A percentile compares a stretch with the other conserved stretches of the same genome.
Evolutionary conservation across 2,888 invertebrate species (phyloP).

Genomic region (Phasia obesa): DNA sequence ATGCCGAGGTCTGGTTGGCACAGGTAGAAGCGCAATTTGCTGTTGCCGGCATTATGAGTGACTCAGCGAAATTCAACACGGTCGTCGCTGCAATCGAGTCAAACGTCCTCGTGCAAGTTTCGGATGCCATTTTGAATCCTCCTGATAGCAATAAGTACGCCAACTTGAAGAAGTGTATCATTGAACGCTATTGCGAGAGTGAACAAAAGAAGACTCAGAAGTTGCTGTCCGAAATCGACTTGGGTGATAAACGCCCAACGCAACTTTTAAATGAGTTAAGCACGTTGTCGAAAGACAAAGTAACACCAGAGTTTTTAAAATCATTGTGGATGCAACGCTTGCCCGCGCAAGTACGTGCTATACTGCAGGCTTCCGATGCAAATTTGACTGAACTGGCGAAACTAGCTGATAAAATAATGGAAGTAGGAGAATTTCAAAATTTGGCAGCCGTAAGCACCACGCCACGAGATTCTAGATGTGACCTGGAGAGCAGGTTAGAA

Average conservation of each 20-base stretch:
- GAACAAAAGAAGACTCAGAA: too few species aligned
- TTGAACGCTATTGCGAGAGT: too few species aligned
- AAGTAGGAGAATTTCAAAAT: too few species aligned
- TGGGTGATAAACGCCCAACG: constrained; percentile 67
- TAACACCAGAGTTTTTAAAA: constrained; percentile 53
- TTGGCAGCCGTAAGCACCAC: background rate
- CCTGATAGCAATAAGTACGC: constrained; percentile 67
- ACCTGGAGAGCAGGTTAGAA: too few species aligned
- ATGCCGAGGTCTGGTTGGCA: too few species aligned
- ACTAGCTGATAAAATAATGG: too few species aligned
- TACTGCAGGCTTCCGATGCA: too few species aligned
- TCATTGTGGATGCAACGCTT: too few species aligned
- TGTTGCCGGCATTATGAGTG: constrained; percentile 67
- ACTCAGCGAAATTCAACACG: constrained; percentile 72
- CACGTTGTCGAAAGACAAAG: constrained; percentile 35
- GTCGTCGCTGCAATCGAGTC: constrained; percentile 70
- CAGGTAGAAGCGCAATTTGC: constrained; percentile 74
- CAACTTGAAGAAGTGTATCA: too few species aligned
- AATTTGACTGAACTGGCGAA: too few species aligned
- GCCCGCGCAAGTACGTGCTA: too few species aligned
- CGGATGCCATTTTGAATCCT: constrained; percentile 67
- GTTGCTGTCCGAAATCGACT: constrained; percentile 63
- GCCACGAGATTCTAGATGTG: background rate
- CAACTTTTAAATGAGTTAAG: constrained; percentile 65
- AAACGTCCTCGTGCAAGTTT: constrained; percentile 68